A percentile compares a stretch with the other conserved stretches of the same genome.
Evolutionary conservation across 2,113 vertebrate species (phyloP).

Genomic region (Elephantulus edwardii): DNA sequence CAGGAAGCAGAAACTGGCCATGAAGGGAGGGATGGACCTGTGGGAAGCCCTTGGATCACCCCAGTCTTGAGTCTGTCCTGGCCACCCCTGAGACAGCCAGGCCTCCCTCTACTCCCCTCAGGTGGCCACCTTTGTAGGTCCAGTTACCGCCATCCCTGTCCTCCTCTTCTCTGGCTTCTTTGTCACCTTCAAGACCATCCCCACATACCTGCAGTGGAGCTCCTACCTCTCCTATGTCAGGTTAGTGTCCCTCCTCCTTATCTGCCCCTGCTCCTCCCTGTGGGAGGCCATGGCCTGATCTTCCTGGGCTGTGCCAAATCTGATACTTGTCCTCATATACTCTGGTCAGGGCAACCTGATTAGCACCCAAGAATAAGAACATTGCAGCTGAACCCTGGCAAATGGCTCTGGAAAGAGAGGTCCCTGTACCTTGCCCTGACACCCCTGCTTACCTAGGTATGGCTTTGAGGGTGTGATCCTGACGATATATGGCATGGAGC

Average conservation of each 20-base stretch:
- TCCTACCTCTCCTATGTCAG: constrained; percentile 99
- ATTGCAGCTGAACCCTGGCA: background rate
- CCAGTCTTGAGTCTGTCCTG: background rate
- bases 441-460: constrained; percentile 84
- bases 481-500: constrained; percentile 97
- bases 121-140: constrained; percentile 98
- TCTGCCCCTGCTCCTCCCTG: background rate
- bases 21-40: background rate
- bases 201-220: constrained; percentile 98
- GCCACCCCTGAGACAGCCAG: background rate
- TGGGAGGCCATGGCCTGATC: background rate
- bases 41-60: background rate
- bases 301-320: background rate
- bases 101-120: constrained; percentile 71
- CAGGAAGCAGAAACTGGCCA: background rate
- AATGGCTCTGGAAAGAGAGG: background rate
- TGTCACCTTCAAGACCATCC: constrained; percentile 99
- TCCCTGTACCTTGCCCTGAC: background rate
- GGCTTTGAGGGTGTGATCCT: constrained; percentile 98
- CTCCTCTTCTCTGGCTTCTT: constrained; percentile 99
- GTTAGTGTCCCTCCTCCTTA: constrained; percentile 72
- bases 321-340: background rate
- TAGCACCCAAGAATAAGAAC: background rate
- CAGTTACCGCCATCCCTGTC: constrained; percentile 96
- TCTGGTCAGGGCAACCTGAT: background rate